Percentiles rank a stretch among this genome's conserved stretches.
Evolutionary conservation across 2,888 invertebrate genomes (phyloP).

Genomic region (Erebia epiphron): DNA sequence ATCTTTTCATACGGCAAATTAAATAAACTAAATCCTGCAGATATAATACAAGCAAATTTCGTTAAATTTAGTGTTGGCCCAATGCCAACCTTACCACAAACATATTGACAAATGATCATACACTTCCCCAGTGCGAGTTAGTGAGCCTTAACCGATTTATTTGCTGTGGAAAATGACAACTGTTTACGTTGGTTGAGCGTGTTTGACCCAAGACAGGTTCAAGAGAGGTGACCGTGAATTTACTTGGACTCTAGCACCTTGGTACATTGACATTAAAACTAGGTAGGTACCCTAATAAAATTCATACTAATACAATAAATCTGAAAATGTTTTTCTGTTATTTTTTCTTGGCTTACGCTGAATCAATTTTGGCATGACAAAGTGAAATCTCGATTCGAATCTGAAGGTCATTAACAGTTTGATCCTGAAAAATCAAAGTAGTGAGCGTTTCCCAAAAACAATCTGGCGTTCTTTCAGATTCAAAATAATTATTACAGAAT

Average conservation of each 20-base stretch:
- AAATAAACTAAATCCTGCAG: slow-evolving; percentile 12
- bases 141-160: slow-evolving; percentile 19
- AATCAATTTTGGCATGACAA: too few relatives aligned
- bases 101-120: slow-evolving; percentile 22
- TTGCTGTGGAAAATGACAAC: background rate
- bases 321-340: too few relatives aligned
- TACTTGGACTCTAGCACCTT: background rate
- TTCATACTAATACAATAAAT: too few relatives aligned
- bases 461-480: too few relatives aligned
- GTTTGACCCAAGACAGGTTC: background rate
- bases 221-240: background rate
- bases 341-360: too few relatives aligned
- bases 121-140: slow-evolving; percentile 16
- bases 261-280: too few relatives aligned
- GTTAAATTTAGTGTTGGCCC: slow-evolving; percentile 20
- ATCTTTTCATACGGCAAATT: slow-evolving; percentile 1
- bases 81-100: slow-evolving; percentile 9
- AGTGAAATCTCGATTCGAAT: too few relatives aligned
- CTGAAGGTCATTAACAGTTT: too few relatives aligned
- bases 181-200: background rate
- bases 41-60: slow-evolving; percentile 9
- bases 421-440: too few relatives aligned
- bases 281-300: too few relatives aligned
- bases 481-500: too few relatives aligned
- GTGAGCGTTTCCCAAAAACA: too few relatives aligned